A percentile compares a stretch with the other conserved stretches of the same genome.
These are phyloP conservation scores for Pangasius mekongensis DNA, from an alignment of 2,797 vertebrate species.

Conservation along the genomic window DNA sequence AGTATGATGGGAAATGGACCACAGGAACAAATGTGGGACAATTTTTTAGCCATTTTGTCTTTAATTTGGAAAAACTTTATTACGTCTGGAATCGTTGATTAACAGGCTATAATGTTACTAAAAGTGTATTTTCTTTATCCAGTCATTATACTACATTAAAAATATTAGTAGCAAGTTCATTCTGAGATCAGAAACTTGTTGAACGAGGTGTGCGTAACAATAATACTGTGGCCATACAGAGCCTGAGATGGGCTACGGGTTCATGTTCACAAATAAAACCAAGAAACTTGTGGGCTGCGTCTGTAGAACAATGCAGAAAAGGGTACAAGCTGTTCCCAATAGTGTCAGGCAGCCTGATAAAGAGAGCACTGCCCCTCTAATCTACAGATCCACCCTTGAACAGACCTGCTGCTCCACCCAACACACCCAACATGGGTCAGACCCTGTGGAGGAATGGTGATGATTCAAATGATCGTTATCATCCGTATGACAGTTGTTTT, in stretches of 20 bases:
- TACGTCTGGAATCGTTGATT: background rate
- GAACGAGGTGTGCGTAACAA: background rate
- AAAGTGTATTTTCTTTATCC: background rate
- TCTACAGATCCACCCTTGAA: conserved; percentile 58
- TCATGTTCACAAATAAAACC: background rate
- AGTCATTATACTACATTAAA: background rate
- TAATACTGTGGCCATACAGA: background rate
- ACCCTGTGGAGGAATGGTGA: background rate
- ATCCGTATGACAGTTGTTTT: background rate
- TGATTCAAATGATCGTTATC: background rate
- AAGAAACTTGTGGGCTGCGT: background rate
- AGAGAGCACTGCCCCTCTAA: conserved; percentile 59
- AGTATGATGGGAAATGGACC: background rate
- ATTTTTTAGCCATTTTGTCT: background rate
- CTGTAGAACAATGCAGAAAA: conserved; percentile 14
- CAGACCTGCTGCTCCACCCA: conserved; percentile 49
- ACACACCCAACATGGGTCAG: conserved; percentile 15
- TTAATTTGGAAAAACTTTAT: background rate
- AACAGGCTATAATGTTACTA: background rate
- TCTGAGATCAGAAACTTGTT: background rate
- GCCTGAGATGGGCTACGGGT: background rate
- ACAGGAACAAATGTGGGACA: background rate
- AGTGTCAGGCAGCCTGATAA: conserved; percentile 55
- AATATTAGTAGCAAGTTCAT: background rate
- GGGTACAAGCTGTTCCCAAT: background rate